phyloP scores from a whole-genome alignment of 2,113 vertebrate genomes.

The Collichthys lucidus region DNA sequence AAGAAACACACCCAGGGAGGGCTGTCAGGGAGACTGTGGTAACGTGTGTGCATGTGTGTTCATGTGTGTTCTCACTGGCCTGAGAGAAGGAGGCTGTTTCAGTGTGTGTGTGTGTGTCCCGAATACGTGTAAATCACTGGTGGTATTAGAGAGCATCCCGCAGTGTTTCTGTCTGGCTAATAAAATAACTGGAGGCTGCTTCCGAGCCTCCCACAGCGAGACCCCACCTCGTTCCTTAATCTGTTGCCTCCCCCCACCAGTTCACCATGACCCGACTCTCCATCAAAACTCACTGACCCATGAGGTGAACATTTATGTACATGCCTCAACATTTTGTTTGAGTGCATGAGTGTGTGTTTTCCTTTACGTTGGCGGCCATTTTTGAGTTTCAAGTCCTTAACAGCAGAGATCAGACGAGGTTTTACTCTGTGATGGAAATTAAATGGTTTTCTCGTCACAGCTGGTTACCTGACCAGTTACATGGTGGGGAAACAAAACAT shows the following conservation, averaged over 20 bases:
- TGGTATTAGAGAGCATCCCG: constrained; percentile 58
- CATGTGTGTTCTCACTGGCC: constrained; percentile 8
- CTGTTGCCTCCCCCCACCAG: constrained; percentile 26
- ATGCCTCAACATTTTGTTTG: not conserved
- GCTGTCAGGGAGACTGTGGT: constrained; percentile 28
- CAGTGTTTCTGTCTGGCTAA: constrained; percentile 67
- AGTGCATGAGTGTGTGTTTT: not conserved
- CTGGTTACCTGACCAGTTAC: not conserved
- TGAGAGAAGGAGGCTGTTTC: constrained; percentile 15
- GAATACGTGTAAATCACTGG: constrained; percentile 55
- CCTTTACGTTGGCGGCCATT: not conserved
- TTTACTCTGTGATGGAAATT: not conserved
- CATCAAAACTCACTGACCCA: constrained; percentile 63
- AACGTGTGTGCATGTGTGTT: not conserved
- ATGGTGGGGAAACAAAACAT: not conserved
- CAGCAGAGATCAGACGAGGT: not conserved
- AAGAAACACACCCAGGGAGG: constrained; percentile 39
- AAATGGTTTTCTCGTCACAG: not conserved
- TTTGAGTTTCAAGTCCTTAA: not conserved
- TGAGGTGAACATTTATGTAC: constrained; percentile 33
- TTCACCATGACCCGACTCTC: constrained; percentile 44
- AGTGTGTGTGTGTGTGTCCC: not conserved
- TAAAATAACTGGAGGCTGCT: constrained; percentile 69
- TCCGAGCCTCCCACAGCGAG: constrained; percentile 48
- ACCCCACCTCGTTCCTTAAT: constrained; percentile 57